Conservation (phyloP, 2,113 vertebrate genomes). For the Lepus europaeus region DNA sequence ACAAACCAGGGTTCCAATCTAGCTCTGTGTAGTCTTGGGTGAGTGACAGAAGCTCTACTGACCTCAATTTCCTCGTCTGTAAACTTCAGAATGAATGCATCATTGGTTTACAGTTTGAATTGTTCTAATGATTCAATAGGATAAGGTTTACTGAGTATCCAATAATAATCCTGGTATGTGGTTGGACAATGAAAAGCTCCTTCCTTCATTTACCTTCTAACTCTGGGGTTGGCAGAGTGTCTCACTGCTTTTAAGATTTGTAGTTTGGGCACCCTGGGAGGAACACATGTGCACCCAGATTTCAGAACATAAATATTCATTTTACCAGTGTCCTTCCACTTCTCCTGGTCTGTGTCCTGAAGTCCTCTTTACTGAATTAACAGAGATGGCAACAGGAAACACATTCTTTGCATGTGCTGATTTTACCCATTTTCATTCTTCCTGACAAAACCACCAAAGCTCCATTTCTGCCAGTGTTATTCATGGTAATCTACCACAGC, state of each 20-base stretch:
- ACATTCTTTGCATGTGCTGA: not conserved
- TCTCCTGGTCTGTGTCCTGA: not conserved
- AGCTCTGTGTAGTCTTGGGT: not conserved
- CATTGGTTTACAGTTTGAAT: not conserved
- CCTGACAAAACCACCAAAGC: not conserved
- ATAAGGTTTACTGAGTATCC: not conserved
- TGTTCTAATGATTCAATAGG: not conserved
- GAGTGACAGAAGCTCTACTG: not conserved
- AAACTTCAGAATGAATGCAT: not conserved
- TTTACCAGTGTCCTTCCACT: not conserved
- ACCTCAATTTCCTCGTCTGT: not conserved
- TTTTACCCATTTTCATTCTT: not conserved
- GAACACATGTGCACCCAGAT: fast-evolving
- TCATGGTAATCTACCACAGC: not conserved
- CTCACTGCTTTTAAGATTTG: not conserved
- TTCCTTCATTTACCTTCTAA: not conserved
- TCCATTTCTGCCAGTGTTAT: not conserved
- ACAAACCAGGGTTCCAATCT: not conserved
- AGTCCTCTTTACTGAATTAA: not conserved
- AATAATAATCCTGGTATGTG: not conserved
- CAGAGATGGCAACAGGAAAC: not conserved
- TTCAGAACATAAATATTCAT: not conserved
- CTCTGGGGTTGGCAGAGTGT: not conserved
- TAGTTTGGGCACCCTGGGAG: not conserved
- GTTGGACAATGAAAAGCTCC: not conserved